Conservation (phyloP, 1,140 invertebrate species). For the Aphelinus atriplicis region DNA sequence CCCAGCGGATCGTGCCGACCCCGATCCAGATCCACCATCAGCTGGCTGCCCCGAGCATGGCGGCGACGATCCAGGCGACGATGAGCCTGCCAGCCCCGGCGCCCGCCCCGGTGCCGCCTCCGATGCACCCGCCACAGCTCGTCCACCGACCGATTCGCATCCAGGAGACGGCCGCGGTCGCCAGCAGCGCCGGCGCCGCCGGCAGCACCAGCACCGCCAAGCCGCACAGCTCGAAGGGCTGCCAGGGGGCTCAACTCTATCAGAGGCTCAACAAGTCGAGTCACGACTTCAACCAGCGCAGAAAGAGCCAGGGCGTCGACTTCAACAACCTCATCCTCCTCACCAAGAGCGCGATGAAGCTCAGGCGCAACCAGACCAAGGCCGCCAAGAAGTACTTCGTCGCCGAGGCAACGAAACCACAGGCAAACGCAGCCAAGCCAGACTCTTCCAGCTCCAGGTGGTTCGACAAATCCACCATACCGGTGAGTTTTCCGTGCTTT, state of each 20-base stretch:
- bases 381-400: constrained; percentile 45
- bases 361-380: constrained; percentile 52
- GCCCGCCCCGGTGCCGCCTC: constrained; percentile 22
- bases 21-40: constrained; percentile 52
- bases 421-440: constrained; percentile 46
- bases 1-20: constrained; percentile 48
- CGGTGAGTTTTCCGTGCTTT: no score
- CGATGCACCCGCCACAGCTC: constrained; percentile 34
- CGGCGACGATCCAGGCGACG: constrained; percentile 19
- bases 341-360: constrained; percentile 61
- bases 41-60: constrained; percentile 43
- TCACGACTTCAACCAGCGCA: constrained; percentile 52
- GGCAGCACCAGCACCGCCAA: constrained; percentile 40
- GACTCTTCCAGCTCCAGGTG: constrained; percentile 51
- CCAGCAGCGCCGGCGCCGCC: constrained; percentile 41
- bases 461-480: constrained; percentile 45
- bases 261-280: constrained; percentile 46
- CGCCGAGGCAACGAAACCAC: constrained; percentile 11
- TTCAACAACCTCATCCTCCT: constrained; percentile 61
- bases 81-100: constrained; percentile 37
- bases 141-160: constrained; percentile 50
- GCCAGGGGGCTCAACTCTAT: constrained; percentile 37
- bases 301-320: constrained; percentile 58
- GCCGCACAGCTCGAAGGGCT: not conserved
- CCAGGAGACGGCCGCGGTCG: constrained; percentile 35